Base-by-base conservation (phyloP, 2,888 invertebrate species). In the Leptinotarsa haldemani region DNA sequence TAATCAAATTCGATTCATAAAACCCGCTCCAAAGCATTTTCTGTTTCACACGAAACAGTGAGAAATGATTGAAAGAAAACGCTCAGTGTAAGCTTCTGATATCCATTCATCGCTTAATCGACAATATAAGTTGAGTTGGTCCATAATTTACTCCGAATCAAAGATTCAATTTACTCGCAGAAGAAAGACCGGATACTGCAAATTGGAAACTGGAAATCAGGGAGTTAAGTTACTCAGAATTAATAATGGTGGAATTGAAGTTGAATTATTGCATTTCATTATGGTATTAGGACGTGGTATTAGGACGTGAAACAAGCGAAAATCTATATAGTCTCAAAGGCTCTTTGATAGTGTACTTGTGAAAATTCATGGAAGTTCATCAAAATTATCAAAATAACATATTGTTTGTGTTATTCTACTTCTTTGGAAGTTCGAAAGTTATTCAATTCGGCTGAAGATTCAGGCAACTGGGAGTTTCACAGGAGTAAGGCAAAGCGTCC, bases 1-100 rank as follows among this genome's bases (percentile, higher is more conserved):
- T 56, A 68, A 68, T 68, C 68, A 68, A 56, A 56, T 68, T 68
- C 68, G 46, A 56, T 68, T 68, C 56, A 56, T 68, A 56, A 56
- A 40, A 68, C 56, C 47, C 68, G 68, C 58, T 68, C 56, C 56
- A 58, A 58, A 68, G 68, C 68, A 68, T 52, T 68, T 30, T 25
- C 40, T 56, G 48, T 68, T 68, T 50, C 46, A 46, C n/a, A 56
- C 48, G 46, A 56, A 56, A 56, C 46, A 68, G 56, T 56, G 46
- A 20, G 50, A 46, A 68, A 68, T 22, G 47, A 68, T 68, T 22
- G 56, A 46, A 56, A 68, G 68, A 68, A 46, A 68, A 15, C 22
- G 56, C 20, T 68, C 46, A 40, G 68, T 68, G 56, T 56, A 25
- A 68, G 61, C 30, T 61, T 9, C 40, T 40, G n/a, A 30, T 16